A percentile compares a stretch with the other conserved stretches of the same genome.
Conservation (phyloP, 2,797 vertebrate species). For the Lagodon rhomboides region DNA sequence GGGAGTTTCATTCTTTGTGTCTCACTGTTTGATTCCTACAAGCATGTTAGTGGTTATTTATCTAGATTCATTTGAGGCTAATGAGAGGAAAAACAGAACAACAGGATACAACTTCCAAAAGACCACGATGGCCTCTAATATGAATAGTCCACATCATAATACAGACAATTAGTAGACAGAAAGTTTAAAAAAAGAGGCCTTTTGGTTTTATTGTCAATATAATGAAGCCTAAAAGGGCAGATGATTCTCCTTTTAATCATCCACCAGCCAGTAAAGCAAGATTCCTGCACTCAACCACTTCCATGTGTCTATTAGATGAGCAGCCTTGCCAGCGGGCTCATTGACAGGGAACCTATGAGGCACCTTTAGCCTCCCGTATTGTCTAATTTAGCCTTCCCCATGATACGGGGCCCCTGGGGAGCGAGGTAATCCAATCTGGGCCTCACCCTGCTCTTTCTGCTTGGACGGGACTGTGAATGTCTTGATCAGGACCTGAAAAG, state of each 20-base stretch:
- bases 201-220: neutral
- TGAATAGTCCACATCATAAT: neutral
- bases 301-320: constrained; percentile 50
- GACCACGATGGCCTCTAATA: neutral
- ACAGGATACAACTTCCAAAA: too few species aligned
- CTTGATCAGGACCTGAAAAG: constrained; percentile 73
- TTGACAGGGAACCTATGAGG: constrained; percentile 40
- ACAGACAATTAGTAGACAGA: neutral
- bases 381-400: constrained; percentile 68
- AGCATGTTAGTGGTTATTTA: too few species aligned
- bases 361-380: constrained; percentile 52
- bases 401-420: constrained; percentile 53
- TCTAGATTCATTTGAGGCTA: too few species aligned
- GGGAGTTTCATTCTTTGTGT: too few species aligned
- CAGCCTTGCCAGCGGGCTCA: constrained; percentile 42
- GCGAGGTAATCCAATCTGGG: constrained; percentile 66
- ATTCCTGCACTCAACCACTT: neutral
- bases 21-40: too few species aligned
- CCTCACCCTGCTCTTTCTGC: constrained; percentile 57
- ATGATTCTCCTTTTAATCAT: neutral
- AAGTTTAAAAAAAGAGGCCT: neutral
- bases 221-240: neutral
- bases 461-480: constrained; percentile 65
- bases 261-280: neutral
- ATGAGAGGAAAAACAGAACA: too few species aligned